phyloP scores from a whole-genome alignment of 2,113 vertebrate genomes.

The Ochotona princeps region DNA sequence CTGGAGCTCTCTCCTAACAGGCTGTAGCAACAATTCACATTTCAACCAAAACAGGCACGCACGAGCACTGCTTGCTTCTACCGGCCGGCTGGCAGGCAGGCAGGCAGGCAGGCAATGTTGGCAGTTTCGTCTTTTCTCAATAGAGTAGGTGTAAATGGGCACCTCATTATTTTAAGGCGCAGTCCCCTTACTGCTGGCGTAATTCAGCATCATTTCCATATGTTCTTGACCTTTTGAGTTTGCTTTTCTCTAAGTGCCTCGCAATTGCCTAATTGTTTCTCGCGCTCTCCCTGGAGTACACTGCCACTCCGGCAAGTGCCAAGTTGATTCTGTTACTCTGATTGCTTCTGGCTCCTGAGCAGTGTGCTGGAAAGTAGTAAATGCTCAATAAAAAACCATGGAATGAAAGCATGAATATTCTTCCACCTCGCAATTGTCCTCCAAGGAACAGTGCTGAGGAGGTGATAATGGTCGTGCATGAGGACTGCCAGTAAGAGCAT shows the following conservation, averaged over 20 bases:
- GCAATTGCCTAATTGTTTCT: neutral
- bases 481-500: neutral
- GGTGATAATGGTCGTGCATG: neutral
- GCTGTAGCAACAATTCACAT: too few species aligned
- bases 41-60: neutral
- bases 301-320: neutral
- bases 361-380: neutral
- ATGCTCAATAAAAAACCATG: neutral
- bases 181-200: neutral
- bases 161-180: neutral
- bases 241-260: neutral
- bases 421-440: neutral
- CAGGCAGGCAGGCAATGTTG: neutral
- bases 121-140: neutral
- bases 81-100: too few species aligned
- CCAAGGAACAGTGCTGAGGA: neutral
- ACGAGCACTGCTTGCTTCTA: neutral
- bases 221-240: neutral
- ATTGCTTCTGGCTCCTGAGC: conserved; percentile 6
- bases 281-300: neutral
- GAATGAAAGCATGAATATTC: neutral
- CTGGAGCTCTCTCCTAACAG: neutral
- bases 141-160: neutral
- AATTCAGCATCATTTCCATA: neutral
- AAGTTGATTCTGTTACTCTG: neutral